Percentiles rank a stretch among this genome's conserved stretches.
Evolutionary conservation across 2,113 vertebrate species (phyloP).

Genomic region (Octodon degus): DNA sequence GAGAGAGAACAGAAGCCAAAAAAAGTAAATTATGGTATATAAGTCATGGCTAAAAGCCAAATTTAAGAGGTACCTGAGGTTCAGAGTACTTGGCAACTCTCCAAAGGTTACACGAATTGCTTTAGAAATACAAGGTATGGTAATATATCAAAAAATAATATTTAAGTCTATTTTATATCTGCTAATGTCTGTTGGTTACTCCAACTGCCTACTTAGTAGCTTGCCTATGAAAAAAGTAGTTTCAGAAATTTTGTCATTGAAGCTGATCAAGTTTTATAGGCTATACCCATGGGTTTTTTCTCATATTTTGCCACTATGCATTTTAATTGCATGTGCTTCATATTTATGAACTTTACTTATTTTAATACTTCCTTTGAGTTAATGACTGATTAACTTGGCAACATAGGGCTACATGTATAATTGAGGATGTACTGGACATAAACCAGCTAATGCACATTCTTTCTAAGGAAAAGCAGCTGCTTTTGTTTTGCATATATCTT

Average conservation of each 20-base stretch:
- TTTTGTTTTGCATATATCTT: conserved; percentile 62
- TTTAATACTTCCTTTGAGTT: conserved; percentile 56
- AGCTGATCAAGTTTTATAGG: not conserved
- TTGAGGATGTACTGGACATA: conserved; percentile 29
- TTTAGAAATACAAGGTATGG: not conserved
- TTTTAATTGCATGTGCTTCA: conserved; percentile 58
- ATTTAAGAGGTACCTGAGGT: conserved; percentile 43
- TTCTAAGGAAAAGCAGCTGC: conserved; percentile 37
- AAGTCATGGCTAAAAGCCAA: conserved; percentile 36
- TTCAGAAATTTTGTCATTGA: conserved; percentile 42
- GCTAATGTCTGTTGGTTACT: not conserved
- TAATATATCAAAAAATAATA: not conserved
- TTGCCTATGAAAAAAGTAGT: conserved; percentile 35
- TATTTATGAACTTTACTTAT: conserved; percentile 44
- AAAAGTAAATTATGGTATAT: conserved; percentile 23
- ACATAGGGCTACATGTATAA: conserved; percentile 6
- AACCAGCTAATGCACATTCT: conserved; percentile 49
- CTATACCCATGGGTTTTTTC: not conserved
- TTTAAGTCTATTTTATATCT: conserved; percentile 25
- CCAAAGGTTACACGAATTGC: not conserved
- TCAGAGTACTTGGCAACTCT: conserved; percentile 36
- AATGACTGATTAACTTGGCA: conserved; percentile 38
- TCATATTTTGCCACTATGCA: not conserved
- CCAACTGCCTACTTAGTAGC: conserved; percentile 9
- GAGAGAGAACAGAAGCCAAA: not conserved